A percentile compares a stretch with the other conserved stretches of the same genome.
phyloP scores from a whole-genome alignment of 2,888 invertebrate genomes.

The Myopa testacea region DNA sequence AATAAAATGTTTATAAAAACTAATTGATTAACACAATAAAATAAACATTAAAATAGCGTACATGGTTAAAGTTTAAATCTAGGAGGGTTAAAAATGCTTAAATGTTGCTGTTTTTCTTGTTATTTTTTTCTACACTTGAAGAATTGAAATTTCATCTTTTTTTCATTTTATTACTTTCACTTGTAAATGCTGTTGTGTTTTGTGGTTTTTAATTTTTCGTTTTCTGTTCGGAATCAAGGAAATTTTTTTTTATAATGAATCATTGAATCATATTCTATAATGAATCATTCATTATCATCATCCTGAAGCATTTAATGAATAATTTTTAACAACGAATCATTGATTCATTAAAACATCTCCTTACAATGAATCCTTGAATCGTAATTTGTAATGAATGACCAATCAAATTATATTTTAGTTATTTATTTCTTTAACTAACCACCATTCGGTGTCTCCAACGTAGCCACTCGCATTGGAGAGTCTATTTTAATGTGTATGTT shows the following conservation, averaged over 20 bases:
- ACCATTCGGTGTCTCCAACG: constrained; percentile 68
- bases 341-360: too few relatives aligned
- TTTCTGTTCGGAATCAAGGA: background rate
- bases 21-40: too few relatives aligned
- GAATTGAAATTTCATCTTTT: too few relatives aligned
- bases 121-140: too few relatives aligned
- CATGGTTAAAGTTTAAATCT: too few relatives aligned
- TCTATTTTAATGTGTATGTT: constrained; percentile 67
- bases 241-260: background rate
- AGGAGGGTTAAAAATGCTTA: background rate
- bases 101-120: background rate
- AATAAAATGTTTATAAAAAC: too few relatives aligned
- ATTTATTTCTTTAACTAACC: constrained; percentile 62
- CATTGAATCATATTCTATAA: background rate
- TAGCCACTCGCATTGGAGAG: constrained; percentile 63
- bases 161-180: too few relatives aligned
- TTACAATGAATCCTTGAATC: too few relatives aligned
- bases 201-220: constrained; percentile 7
- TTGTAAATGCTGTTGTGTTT: too few relatives aligned
- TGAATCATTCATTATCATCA: background rate
- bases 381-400: too few relatives aligned
- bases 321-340: background rate
- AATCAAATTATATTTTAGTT: background rate
- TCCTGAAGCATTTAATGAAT: constrained; percentile 4
- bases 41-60: too few relatives aligned